Percentiles rank a stretch among this genome's conserved stretches.
Evolutionary conservation across 1,140 invertebrate genomes (phyloP).

Genomic region (Philaenus spumarius): DNA sequence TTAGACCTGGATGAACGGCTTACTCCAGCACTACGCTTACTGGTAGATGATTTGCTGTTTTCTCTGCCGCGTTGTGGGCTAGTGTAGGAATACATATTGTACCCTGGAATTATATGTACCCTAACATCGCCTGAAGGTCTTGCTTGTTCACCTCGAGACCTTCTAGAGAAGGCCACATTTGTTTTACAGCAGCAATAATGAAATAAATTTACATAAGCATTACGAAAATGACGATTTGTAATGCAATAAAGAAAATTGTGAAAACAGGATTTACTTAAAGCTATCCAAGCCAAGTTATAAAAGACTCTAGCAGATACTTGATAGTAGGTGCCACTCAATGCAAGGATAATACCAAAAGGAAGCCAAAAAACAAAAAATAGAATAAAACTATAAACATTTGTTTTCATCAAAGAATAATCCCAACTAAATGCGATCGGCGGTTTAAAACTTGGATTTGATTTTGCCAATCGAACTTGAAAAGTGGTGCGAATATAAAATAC

Average conservation of each 20-base stretch:
- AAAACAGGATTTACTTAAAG: constrained; percentile 58
- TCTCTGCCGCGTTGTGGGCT: constrained; percentile 43
- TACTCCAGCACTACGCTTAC: constrained; percentile 32
- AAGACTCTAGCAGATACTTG: constrained; percentile 46
- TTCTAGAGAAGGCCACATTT: constrained; percentile 59
- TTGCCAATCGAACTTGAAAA: constrained; percentile 37
- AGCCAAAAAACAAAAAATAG: constrained; percentile 59
- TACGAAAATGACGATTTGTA: constrained; percentile 59
- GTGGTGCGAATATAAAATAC: constrained; percentile 28
- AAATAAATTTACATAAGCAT: constrained; percentile 67
- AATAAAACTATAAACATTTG: constrained; percentile 57
- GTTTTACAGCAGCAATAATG: constrained; percentile 80
- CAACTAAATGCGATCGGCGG: constrained; percentile 53
- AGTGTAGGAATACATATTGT: constrained; percentile 61
- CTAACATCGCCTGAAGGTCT: constrained; percentile 56
- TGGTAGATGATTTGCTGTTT: constrained; percentile 20
- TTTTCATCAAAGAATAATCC: constrained; percentile 54
- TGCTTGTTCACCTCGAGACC: constrained; percentile 48
- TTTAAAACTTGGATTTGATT: constrained; percentile 49
- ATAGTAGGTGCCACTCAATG: constrained; percentile 43
- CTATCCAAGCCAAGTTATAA: constrained; percentile 61
- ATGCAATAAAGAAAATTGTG: constrained; percentile 60
- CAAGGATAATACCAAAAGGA: constrained; percentile 53
- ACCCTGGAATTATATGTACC: constrained; percentile 69
- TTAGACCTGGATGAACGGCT: constrained; percentile 40